Conservation (phyloP, 2,888 invertebrate species). For the Ephialtes manifestator region DNA sequence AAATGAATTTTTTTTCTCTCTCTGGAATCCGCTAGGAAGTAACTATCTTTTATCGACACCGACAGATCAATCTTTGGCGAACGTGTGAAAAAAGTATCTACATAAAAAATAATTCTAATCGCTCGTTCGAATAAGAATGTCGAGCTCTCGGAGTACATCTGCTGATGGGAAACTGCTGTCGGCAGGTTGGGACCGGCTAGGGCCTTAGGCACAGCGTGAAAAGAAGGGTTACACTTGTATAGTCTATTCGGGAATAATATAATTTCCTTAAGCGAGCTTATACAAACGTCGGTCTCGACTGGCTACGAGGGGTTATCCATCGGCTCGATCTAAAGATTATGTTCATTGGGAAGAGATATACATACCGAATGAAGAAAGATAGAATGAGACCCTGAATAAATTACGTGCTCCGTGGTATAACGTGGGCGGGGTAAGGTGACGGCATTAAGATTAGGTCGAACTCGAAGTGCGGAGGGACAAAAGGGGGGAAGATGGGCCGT, state of each 20-base stretch:
- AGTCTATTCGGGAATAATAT: conserved; percentile 56
- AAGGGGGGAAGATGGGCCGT: conserved; percentile 27
- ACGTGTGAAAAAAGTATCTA: neutral
- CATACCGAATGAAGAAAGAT: conserved; percentile 59
- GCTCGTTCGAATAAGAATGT: conserved; percentile 1
- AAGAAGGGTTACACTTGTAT: conserved; percentile 59
- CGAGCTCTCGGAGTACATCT: conserved; percentile 31
- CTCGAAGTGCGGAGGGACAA: conserved; percentile 61
- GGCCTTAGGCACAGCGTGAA: conserved; percentile 39
- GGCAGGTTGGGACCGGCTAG: conserved; percentile 47
- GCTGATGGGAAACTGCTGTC: conserved; percentile 50
- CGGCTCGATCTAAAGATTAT: conserved; percentile 66
- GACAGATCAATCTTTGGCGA: conserved; percentile 13
- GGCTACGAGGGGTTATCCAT: conserved; percentile 60
- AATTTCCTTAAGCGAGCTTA: conserved; percentile 45
- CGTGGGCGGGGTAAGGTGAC: conserved; percentile 71
- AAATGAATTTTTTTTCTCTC: neutral
- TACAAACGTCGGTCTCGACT: conserved; percentile 36
- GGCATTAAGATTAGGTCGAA: conserved; percentile 77
- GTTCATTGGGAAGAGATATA: conserved; percentile 70
- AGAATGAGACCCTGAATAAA: conserved; percentile 78
- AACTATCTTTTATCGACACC: neutral
- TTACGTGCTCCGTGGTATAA: conserved; percentile 74
- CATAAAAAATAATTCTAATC: neutral
- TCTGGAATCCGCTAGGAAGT: neutral